These are phyloP conservation scores for Aleadryas rufinucha DNA, from an alignment of 2,113 vertebrate species.

Conservation along the genomic window DNA sequence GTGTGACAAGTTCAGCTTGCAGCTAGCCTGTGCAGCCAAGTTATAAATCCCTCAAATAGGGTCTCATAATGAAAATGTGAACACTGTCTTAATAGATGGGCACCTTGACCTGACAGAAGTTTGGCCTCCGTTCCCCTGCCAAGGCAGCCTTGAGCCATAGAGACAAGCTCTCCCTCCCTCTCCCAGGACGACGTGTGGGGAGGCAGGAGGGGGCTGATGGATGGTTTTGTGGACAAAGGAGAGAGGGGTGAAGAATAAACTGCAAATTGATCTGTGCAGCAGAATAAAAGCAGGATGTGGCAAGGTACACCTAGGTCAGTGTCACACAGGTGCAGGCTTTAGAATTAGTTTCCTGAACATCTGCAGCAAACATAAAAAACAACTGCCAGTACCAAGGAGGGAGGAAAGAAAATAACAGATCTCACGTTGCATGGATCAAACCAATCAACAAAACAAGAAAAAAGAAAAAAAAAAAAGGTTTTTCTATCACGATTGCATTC, in stretches of 20 bases:
- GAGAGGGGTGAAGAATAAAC: not conserved
- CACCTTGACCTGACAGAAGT: slow-evolving; percentile 18
- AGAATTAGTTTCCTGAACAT: slow-evolving; percentile 70
- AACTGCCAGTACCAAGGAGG: not conserved
- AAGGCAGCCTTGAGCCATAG: not conserved
- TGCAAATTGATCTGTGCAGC: slow-evolving; percentile 41
- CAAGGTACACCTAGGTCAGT: slow-evolving; percentile 49
- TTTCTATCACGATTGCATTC: not conserved
- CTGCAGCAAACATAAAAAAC: slow-evolving; percentile 54
- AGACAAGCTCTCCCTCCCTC: not conserved
- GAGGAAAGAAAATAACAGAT: not conserved
- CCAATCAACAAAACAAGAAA: not conserved
- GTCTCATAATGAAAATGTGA: slow-evolving; percentile 15
- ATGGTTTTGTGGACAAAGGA: not conserved
- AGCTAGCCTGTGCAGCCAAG: not conserved
- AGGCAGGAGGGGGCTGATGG: not conserved
- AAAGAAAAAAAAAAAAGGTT: accelerated
- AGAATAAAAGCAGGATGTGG: slow-evolving; percentile 18
- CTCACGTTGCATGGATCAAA: slow-evolving; percentile 6
- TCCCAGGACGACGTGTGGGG: not conserved
- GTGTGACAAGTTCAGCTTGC: not conserved
- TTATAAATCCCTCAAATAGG: not conserved
- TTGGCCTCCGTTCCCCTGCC: not conserved
- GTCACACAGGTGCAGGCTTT: slow-evolving; percentile 47
- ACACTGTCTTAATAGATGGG: not conserved